These are phyloP conservation scores for Pherbina coryleti DNA, from an alignment of 2,888 invertebrate species.

Conservation along the genomic window DNA sequence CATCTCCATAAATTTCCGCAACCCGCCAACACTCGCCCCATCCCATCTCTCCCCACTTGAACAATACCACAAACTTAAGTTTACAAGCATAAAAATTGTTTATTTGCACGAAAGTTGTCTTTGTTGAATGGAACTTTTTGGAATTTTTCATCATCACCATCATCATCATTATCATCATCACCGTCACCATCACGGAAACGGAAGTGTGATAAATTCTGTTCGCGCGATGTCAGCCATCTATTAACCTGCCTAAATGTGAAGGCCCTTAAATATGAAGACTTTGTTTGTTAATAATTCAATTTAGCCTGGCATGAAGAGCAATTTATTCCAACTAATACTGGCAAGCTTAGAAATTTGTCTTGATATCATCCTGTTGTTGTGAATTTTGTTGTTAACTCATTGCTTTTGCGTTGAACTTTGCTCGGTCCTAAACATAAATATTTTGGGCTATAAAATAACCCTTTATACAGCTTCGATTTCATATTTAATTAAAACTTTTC, in stretches of 20 bases:
- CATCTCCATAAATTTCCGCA: background rate
- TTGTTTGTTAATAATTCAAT: too few relatives aligned
- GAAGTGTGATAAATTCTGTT: conserved; percentile 1
- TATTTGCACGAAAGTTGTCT: background rate
- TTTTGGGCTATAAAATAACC: too few relatives aligned
- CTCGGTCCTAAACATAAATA: background rate
- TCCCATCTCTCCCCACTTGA: background rate
- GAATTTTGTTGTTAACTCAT: too few relatives aligned
- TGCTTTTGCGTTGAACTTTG: background rate
- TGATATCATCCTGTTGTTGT: too few relatives aligned
- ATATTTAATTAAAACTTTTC: background rate
- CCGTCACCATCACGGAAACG: background rate
- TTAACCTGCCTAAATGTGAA: background rate
- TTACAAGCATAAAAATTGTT: too few relatives aligned
- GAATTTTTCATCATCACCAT: background rate
- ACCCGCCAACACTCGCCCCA: background rate
- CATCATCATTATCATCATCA: background rate
- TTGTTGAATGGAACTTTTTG: background rate
- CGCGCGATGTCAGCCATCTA: background rate
- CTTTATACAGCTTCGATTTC: background rate
- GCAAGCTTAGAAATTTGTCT: too few relatives aligned
- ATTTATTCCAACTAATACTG: too few relatives aligned
- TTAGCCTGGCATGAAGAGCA: too few relatives aligned
- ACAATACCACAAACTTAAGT: too few relatives aligned
- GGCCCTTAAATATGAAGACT: background rate